Conservation (phyloP, 2,113 vertebrate species). For the Petroica traversi region DNA sequence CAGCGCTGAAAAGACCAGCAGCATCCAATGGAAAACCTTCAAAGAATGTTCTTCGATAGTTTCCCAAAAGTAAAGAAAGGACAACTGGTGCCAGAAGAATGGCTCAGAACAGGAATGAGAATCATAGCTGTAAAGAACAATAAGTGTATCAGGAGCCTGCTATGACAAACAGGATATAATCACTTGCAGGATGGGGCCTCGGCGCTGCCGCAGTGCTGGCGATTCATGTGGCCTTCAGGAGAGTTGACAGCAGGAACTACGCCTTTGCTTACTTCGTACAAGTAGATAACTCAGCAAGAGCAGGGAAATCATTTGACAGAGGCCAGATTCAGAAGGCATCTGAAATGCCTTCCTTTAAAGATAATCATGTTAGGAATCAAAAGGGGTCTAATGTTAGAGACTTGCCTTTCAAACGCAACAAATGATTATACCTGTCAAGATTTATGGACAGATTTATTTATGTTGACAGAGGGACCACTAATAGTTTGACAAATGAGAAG, state of each 20-base stretch:
- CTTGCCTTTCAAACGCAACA: constrained; percentile 80
- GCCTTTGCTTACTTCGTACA: constrained; percentile 62
- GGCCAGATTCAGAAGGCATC: constrained; percentile 76
- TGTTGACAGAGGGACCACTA: constrained; percentile 78
- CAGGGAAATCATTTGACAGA: constrained; percentile 73
- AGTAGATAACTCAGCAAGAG: constrained; percentile 73
- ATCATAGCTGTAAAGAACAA: constrained; percentile 16
- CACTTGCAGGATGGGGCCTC: not conserved
- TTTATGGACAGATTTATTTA: constrained; percentile 83
- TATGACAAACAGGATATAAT: constrained; percentile 20
- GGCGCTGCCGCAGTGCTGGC: not conserved
- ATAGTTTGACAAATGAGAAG: constrained; percentile 78
- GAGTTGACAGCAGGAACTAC: constrained; percentile 64
- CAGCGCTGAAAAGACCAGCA: not conserved
- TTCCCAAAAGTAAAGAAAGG: constrained; percentile 30
- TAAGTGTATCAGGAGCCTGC: not conserved
- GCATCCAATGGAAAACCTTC: constrained; percentile 34
- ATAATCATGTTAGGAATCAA: constrained; percentile 78
- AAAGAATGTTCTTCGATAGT: not conserved
- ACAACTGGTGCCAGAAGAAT: constrained; percentile 1
- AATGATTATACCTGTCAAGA: constrained; percentile 81
- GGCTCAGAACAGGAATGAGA: not conserved
- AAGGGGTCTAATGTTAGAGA: constrained; percentile 76
- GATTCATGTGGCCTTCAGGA: constrained; percentile 51
- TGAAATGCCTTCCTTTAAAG: constrained; percentile 73